phyloP scores from a whole-genome alignment of 2,888 invertebrate genomes.

The Agrotis puta region DNA sequence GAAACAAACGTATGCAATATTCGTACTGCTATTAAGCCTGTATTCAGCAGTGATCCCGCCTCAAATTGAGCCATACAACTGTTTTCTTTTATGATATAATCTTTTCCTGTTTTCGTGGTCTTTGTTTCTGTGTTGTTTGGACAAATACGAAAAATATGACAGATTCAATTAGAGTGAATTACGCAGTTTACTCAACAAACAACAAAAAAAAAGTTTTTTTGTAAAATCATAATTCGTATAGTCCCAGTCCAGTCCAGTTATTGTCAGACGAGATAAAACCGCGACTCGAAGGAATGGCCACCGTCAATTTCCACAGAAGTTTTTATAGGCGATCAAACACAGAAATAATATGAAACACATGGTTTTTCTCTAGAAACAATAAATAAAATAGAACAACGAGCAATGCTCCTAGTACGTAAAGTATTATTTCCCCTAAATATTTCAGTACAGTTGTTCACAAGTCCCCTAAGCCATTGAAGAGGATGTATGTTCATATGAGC shows the following conservation, averaged over 20 bases:
- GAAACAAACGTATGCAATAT: constrained; percentile 55
- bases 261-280: neutral
- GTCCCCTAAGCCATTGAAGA: constrained; percentile 44
- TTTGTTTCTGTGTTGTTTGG: neutral
- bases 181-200: too few species aligned
- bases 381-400: constrained; percentile 43
- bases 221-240: too few species aligned
- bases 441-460: constrained; percentile 45
- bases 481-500: constrained; percentile 48
- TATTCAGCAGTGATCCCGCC: constrained; percentile 28
- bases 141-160: neutral
- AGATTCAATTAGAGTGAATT: neutral
- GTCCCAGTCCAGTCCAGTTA: too few species aligned
- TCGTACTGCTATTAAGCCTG: constrained; percentile 38
- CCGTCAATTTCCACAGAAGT: constrained; percentile 13
- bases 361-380: constrained; percentile 46
- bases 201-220: too few species aligned
- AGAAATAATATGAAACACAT: constrained; percentile 33
- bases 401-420: constrained; percentile 29
- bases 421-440: constrained; percentile 51
- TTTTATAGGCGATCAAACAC: constrained; percentile 44
- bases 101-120: constrained; percentile 8
- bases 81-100: constrained; percentile 46
- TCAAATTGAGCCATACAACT: constrained; percentile 39
- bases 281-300: neutral